Base-by-base conservation (phyloP, 2,888 invertebrate genomes). In the Neocrepidodera transversa region DNA sequence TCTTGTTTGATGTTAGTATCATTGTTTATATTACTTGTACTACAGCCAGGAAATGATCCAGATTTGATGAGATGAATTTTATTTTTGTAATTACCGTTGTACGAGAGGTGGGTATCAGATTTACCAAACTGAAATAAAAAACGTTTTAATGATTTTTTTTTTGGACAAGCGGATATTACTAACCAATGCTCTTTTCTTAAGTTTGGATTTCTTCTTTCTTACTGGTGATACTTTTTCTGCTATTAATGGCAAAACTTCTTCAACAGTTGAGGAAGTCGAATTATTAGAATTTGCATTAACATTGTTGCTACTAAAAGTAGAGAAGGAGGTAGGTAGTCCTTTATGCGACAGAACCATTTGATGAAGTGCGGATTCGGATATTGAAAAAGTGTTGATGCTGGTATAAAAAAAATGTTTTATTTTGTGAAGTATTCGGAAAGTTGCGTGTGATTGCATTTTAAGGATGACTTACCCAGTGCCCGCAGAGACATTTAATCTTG, bases 321-420 rank as follows among this genome's bases (percentile, higher is more conserved):
- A 43, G 14, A 54, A 60, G 14, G 71, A 58, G 7, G 49, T 70
- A 57, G 74, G 71, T 54, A 71, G 67, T 56, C 68, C 68, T 68
- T 74, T 74, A 26, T 82, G 79, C 4, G 80, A 76, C 10, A 81
- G 70, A 28, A 80, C 76, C 51, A 93, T 81, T 49, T 89, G 88
- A 79, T 95, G 89, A 63, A 95, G 81, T 16, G 94, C 94, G 1
- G 93, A 93, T 80, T 95, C 95, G 1, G 95, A 95, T 66, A 91
- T 93, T 2, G 93, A 94, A 80, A 92, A 90, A 53, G 62, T 70
- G 54, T 71, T 71, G 28, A 71, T 70, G 23, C 71, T 71, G 55
- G 60, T 65, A 58, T n/a, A n/a, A 18, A 42, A 11, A 14, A 17
- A 18, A 7, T 42, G 2, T 13, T 11, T 50, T 20, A 14, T 20